phyloP scores from a whole-genome alignment of 2,797 vertebrate species.

The Rhinoraja longicauda region DNA sequence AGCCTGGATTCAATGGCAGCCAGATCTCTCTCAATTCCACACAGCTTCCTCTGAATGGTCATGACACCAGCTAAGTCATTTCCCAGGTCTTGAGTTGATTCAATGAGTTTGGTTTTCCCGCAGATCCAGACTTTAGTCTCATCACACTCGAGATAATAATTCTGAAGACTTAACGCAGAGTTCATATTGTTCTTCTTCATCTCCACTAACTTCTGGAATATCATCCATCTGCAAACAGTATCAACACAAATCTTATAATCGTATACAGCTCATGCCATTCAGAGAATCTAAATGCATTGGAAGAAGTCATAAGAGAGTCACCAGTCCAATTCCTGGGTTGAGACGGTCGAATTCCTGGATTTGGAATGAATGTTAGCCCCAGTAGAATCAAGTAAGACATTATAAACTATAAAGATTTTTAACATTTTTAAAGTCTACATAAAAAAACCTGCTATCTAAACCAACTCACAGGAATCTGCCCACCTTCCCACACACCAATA shows the following conservation, averaged over 20 bases:
- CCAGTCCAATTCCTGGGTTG: too few species aligned
- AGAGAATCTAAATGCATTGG: too few species aligned
- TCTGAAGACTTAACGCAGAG: conserved; percentile 79
- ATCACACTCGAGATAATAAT: conserved; percentile 83
- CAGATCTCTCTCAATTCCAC: conserved; percentile 83
- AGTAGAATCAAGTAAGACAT: too few species aligned
- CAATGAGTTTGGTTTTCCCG: conserved; percentile 78
- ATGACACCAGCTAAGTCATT: conserved; percentile 81
- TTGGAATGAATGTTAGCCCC: too few species aligned
- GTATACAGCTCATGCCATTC: neutral
- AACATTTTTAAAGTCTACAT: too few species aligned
- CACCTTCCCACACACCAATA: too few species aligned
- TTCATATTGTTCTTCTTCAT: conserved; percentile 69
- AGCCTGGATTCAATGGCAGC: conserved; percentile 73
- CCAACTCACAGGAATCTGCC: too few species aligned
- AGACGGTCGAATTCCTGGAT: too few species aligned
- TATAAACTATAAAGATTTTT: too few species aligned
- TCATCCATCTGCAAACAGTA: conserved; percentile 69
- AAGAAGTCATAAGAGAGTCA: too few species aligned
- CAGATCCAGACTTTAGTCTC: conserved; percentile 84
- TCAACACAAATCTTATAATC: neutral
- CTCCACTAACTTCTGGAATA: conserved; percentile 76
- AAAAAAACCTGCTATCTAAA: too few species aligned
- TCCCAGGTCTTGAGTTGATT: conserved; percentile 82
- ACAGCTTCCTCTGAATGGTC: conserved; percentile 88